Evolutionary conservation across 2,888 invertebrate species (phyloP).

Genomic region (Diarsia rubi): DNA sequence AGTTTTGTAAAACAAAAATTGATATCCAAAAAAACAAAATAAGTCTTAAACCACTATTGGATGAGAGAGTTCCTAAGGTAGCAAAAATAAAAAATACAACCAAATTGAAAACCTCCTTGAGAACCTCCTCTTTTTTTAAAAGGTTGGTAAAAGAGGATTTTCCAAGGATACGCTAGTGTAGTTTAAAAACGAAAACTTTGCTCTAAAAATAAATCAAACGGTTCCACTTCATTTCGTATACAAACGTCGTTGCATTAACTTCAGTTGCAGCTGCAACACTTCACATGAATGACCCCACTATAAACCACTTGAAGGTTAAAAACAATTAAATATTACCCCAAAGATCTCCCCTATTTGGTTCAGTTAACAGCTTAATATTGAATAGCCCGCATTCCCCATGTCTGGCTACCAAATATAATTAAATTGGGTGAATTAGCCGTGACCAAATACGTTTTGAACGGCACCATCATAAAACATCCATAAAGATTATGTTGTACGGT

Average conservation of each 20-base stretch:
- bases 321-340: constrained; percentile 25
- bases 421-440: constrained; percentile 31
- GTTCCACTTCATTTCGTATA: neutral
- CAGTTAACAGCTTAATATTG: constrained; percentile 32
- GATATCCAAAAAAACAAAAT: too few relatives aligned
- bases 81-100: too few relatives aligned
- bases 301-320: constrained; percentile 27
- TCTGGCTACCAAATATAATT: constrained; percentile 24
- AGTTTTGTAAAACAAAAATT: too few relatives aligned
- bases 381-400: constrained; percentile 54
- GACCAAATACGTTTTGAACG: constrained; percentile 7
- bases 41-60: too few relatives aligned
- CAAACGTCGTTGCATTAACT: constrained; percentile 2
- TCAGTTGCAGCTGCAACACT: constrained; percentile 48
- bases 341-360: constrained; percentile 14
- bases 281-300: neutral
- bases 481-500: neutral
- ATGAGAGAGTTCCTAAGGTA: too few relatives aligned
- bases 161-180: neutral
- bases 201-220: neutral
- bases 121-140: too few relatives aligned
- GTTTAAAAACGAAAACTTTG: neutral
- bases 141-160: neutral
- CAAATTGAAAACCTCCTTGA: too few relatives aligned
- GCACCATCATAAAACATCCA: neutral